Evolutionary conservation across 2,888 invertebrate species (phyloP).

Genomic region (Metellina segmentata): DNA sequence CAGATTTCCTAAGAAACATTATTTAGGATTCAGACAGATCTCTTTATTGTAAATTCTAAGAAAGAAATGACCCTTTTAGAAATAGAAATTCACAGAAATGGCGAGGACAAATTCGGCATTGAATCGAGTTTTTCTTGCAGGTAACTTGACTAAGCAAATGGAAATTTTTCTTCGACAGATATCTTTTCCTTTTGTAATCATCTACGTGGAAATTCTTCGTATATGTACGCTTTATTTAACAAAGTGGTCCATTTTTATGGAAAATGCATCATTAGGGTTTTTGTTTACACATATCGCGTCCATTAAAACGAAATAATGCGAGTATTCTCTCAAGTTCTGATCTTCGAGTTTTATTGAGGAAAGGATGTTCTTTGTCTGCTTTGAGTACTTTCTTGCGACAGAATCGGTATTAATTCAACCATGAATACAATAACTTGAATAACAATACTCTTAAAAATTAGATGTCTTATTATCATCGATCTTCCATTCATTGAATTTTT

Average conservation of each 20-base stretch:
- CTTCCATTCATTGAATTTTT: neutral
- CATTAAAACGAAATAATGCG: slow-evolving; percentile 10
- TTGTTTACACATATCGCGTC: slow-evolving; percentile 2
- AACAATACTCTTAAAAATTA: neutral
- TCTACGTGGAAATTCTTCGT: slow-evolving; percentile 1
- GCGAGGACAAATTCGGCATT: neutral
- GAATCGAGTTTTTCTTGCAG: neutral
- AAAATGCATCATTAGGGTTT: slow-evolving; percentile 36
- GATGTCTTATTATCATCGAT: neutral
- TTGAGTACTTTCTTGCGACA: slow-evolving; percentile 11
- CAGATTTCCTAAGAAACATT: no score
- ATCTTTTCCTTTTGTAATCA: slow-evolving; percentile 11
- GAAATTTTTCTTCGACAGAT: neutral
- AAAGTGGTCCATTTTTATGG: neutral
- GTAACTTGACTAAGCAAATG: neutral
- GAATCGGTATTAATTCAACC: slow-evolving; percentile 24
- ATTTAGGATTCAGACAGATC: no score
- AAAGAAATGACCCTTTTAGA: no score
- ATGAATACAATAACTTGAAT: slow-evolving; percentile 5
- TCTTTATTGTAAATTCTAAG: no score
- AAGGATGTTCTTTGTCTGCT: neutral
- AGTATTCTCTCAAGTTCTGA: neutral
- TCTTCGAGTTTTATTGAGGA: neutral
- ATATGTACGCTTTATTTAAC: neutral
- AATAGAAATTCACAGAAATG: no score